phyloP scores from a whole-genome alignment of 2,888 invertebrate species.

The Plemyria rubiginata region DNA sequence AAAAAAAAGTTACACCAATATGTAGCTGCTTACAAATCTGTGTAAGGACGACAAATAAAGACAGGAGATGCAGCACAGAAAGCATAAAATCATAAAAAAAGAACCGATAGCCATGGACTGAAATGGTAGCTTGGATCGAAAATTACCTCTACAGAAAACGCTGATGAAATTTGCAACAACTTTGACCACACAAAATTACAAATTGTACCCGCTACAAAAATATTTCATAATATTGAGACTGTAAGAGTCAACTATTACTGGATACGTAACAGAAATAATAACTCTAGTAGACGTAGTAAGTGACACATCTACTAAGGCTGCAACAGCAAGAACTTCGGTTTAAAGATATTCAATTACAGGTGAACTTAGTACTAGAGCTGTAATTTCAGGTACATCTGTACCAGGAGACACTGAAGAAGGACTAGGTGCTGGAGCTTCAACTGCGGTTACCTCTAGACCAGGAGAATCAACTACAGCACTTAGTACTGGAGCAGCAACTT shows the following conservation, averaged over 20 bases:
- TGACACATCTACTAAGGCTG: not conserved
- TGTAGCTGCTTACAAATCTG: no score
- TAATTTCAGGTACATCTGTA: not conserved
- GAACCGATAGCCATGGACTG: no score
- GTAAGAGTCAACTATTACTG: not conserved
- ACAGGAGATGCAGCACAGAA: no score
- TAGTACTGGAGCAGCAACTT: conserved; percentile 2
- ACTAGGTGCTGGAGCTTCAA: not conserved
- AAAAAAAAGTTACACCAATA: no score
- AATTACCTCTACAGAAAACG: no score
- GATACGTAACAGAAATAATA: not conserved
- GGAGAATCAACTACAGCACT: not conserved
- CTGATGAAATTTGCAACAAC: no score
- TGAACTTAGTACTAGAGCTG: not conserved
- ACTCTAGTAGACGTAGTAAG: not conserved
- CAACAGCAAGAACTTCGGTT: not conserved
- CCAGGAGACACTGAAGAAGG: not conserved
- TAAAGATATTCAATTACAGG: not conserved
- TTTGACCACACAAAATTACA: no score
- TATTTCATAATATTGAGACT: not conserved
- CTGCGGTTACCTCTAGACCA: not conserved
- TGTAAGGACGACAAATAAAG: no score
- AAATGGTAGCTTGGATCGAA: no score
- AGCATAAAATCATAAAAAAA: no score
- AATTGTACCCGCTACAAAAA: not conserved